Evolutionary conservation across 2,113 vertebrate genomes (phyloP), one percentile per base, ranked within the genome.

Genomic region (Syngnathus scovelli): DNA sequence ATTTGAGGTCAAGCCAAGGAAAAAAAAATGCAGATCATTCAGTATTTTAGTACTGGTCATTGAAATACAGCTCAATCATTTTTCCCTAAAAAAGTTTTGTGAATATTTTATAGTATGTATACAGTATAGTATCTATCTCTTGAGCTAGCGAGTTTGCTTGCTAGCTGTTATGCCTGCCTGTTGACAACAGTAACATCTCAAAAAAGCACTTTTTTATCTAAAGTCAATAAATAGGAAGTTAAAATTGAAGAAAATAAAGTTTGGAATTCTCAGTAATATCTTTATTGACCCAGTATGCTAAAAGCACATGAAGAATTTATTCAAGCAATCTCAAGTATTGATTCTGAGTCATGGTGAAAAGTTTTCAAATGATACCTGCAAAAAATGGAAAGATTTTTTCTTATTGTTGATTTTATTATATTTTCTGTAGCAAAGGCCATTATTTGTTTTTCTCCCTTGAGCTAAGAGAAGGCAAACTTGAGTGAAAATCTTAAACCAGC

Each of bases 361-460:
- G 54, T 56, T 56, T 55, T 10, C 21, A 55, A 33, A 33, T 33
- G 13, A 7, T 15, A 56, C 52, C n/a, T 0, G 13, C 6, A 13
- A 56, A 33, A 33, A 15, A 7, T 19, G 54, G 23, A n/a, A 11
- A 5, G 9, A 56, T 6, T 56, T 36, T 56, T 10, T 33, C 6
- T 56, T 54, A 10, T 27, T 27, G 27, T 27, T 27, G 27, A 27
- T 27, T 27, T 21, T 23, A 54, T 54, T 23, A 10, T 21, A 54
- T 11, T 54, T 54, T 4, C 51, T 7, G 55, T 36, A 7, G 6
- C 33, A 18, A 27, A 13, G 11, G 13, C 5, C 27, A 15, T 15
- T 33, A 58, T 36, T 33, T 58, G 54, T 64, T 61, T 65, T 36
- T 37, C 48, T 62, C 60, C 37, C 48, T 36, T 59, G 48, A 7